These are phyloP conservation scores for Oppia nitens DNA, from an alignment of 1,140 invertebrate species.

Conservation along the genomic window DNA sequence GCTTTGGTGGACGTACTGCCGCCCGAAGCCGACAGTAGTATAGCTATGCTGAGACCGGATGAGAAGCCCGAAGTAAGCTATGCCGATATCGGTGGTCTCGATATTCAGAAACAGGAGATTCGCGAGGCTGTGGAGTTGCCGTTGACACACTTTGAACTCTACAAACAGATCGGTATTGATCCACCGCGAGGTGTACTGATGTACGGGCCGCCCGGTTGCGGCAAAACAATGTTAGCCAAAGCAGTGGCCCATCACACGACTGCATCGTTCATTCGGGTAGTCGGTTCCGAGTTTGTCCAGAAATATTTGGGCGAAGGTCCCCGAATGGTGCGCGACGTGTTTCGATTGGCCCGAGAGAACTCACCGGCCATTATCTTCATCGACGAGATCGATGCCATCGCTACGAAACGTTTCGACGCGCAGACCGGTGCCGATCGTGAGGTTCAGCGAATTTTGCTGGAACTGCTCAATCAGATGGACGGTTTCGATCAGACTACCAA, in stretches of 20 bases:
- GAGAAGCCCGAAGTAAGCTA: constrained; percentile 97
- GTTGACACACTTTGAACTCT: constrained; percentile 95
- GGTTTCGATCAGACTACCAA: constrained; percentile 99
- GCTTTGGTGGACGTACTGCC: constrained; percentile 91
- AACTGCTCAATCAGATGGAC: constrained; percentile 99
- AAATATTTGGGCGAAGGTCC: constrained; percentile 98
- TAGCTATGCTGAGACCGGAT: constrained; percentile 90
- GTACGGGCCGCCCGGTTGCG: constrained; percentile 96
- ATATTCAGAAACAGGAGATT: constrained; percentile 99
- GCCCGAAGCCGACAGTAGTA: constrained; percentile 92
- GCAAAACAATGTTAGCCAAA: constrained; percentile 97
- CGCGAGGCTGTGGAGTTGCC: constrained; percentile 95
- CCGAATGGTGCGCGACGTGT: constrained; percentile 97
- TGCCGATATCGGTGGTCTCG: constrained; percentile 96
- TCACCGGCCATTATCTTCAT: constrained; percentile 98
- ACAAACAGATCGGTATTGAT: constrained; percentile 93
- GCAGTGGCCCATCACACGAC: constrained; percentile 94
- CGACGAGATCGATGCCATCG: constrained; percentile 96
- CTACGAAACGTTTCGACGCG: constrained; percentile 94
- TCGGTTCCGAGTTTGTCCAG: constrained; percentile 98
- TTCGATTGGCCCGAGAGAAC: constrained; percentile 96
- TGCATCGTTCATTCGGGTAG: constrained; percentile 93
- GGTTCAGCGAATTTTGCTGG: constrained; percentile 92
- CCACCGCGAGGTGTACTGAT: constrained; percentile 93
- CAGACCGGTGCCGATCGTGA: constrained; percentile 98